These are phyloP conservation scores for Nasonia giraulti DNA, from an alignment of 1,140 invertebrate genomes.

Conservation along the genomic window DNA sequence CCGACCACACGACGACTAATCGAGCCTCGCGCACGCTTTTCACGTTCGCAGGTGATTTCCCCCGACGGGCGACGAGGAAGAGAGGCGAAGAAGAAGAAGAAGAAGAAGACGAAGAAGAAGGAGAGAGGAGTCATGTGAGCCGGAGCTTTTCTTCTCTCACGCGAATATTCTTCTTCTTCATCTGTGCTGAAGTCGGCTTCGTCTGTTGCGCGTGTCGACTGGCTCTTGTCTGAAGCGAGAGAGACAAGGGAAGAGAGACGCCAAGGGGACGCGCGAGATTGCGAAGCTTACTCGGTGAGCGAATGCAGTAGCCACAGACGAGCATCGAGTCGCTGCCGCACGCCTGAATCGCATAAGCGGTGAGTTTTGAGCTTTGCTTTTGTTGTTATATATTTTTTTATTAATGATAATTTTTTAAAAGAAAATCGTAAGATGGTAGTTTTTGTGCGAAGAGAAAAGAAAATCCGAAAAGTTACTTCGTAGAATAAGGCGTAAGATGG, in stretches of 20 bases:
- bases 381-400: no score
- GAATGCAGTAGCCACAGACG: not conserved
- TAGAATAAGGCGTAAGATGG: no score
- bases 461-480: no score
- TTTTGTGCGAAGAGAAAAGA: no score
- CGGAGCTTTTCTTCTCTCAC: not conserved
- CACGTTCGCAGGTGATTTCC: conserved; percentile 22
- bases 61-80: not conserved
- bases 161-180: not conserved
- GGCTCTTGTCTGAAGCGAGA: not conserved
- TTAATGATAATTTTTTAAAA: no score
- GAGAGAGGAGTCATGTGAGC: not conserved
- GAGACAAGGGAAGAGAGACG: not conserved
- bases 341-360: conserved; percentile 32
- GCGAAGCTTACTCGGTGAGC: not conserved
- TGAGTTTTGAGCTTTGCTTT: not conserved
- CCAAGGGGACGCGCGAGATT: not conserved
- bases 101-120: no score
- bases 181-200: not conserved
- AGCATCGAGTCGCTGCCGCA: not conserved
- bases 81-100: not conserved
- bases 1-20: not conserved
- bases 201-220: not conserved
- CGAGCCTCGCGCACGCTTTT: not conserved
- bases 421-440: no score